These are phyloP conservation scores for Caenorhabditis sulstoni DNA, from an alignment of 2,888 invertebrate species.

Conservation along the genomic window DNA sequence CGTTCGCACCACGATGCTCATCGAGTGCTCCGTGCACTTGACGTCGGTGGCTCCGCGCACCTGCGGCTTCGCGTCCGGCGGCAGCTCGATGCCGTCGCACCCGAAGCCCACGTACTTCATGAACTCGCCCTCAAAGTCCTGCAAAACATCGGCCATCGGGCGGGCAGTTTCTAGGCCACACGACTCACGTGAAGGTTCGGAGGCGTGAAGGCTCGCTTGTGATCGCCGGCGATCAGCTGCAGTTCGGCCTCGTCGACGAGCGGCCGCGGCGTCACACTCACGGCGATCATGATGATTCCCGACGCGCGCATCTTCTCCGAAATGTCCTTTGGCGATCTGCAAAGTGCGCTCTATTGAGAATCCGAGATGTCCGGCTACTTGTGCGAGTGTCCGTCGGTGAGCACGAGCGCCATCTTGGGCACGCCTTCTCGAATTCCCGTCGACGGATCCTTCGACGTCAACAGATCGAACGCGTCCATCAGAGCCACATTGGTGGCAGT, in stretches of 20 bases:
- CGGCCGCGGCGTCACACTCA: slow-evolving; percentile 72
- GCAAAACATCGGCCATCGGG: slow-evolving; percentile 13
- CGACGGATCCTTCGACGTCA: slow-evolving; percentile 66
- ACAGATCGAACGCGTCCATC: slow-evolving; percentile 70
- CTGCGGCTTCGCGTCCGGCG: slow-evolving; percentile 73
- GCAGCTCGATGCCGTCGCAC: slow-evolving; percentile 75
- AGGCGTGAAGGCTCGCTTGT: slow-evolving; percentile 73
- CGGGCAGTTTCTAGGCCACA: neutral
- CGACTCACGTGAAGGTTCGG: slow-evolving; percentile 69
- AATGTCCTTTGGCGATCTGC: slow-evolving; percentile 58
- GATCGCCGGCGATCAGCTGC: slow-evolving; percentile 70
- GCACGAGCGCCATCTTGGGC: slow-evolving; percentile 74
- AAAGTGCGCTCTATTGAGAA: neutral
- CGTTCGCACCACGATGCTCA: slow-evolving; percentile 77
- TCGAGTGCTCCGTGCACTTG: slow-evolving; percentile 73
- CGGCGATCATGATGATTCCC: slow-evolving; percentile 74
- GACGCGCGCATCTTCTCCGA: slow-evolving; percentile 63
- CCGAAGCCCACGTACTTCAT: slow-evolving; percentile 78
- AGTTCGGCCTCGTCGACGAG: slow-evolving; percentile 77
- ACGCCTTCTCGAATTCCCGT: slow-evolving; percentile 70
- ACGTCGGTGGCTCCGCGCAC: slow-evolving; percentile 78
- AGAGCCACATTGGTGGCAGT: slow-evolving; percentile 76
- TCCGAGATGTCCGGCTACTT: slow-evolving; percentile 29
- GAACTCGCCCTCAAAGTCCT: slow-evolving; percentile 76
- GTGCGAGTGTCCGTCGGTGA: slow-evolving; percentile 79